Evolutionary conservation across 2,113 vertebrate species (phyloP).

Genomic region (Dermatemys mawii): DNA sequence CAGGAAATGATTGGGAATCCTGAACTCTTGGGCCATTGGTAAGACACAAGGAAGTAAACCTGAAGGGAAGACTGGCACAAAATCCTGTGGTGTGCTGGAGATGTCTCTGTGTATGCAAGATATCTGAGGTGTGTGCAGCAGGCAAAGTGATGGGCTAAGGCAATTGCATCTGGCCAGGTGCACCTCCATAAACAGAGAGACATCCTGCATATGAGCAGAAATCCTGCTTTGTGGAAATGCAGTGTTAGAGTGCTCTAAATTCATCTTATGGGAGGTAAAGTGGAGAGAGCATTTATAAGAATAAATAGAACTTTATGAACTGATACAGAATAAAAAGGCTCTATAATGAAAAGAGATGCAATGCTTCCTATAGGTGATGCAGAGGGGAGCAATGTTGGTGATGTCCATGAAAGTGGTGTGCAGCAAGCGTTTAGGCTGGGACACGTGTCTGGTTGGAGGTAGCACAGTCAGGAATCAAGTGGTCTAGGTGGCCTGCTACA

Average conservation of each 20-base stretch:
- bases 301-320: neutral
- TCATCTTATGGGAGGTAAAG: neutral
- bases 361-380: fast-evolving
- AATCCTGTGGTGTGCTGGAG: neutral
- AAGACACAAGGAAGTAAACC: constrained; percentile 11
- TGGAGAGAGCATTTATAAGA: neutral
- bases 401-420: neutral
- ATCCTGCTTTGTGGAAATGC: neutral
- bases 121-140: fast-evolving
- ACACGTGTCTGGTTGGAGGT: neutral
- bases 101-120: neutral
- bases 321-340: neutral
- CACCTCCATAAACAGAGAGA: neutral
- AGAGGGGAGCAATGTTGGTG: neutral
- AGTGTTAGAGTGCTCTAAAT: neutral
- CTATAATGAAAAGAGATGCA: neutral
- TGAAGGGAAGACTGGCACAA: neutral
- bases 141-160: neutral
- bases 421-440: neutral
- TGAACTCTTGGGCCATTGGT: neutral
- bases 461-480: neutral
- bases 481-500: neutral
- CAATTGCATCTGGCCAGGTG: neutral
- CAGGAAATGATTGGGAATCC: constrained; percentile 35
- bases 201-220: neutral